Evolutionary conservation across 2,888 invertebrate genomes (phyloP).

Genomic region (Diabrotica balteata): DNA sequence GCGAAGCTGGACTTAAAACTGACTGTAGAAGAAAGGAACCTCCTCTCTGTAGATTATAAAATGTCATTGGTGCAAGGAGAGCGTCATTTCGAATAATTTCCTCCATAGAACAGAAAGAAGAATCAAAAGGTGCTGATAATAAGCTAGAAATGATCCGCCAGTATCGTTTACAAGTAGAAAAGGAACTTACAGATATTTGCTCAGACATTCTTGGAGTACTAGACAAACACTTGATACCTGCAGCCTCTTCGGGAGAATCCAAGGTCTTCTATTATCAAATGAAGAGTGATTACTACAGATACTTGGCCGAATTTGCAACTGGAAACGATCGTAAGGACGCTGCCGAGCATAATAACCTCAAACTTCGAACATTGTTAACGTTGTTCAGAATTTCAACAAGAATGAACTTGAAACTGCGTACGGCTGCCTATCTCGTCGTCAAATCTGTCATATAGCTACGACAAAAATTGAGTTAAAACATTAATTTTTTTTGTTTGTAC

Average conservation of each 20-base stretch:
- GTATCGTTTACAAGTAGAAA: conserved; percentile 94
- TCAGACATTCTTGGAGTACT: conserved; percentile 93
- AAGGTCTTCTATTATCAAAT: conserved; percentile 97
- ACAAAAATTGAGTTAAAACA: no score
- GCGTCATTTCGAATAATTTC: conserved; percentile 98
- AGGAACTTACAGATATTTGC: conserved; percentile 95
- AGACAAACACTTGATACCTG: conserved; percentile 94
- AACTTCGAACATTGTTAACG: no score
- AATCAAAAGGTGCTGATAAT: conserved; percentile 92
- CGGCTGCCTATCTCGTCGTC: no score
- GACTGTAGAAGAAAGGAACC: conserved; percentile 96
- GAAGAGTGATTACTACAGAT: conserved; percentile 98
- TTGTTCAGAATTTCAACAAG: no score
- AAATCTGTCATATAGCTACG: no score
- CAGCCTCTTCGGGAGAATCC: conserved; percentile 92
- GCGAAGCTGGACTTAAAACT: conserved; percentile 93
- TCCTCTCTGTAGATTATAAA: conserved; percentile 98
- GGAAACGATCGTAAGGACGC: conserved; percentile 97
- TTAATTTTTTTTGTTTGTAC: no score
- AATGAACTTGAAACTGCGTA: no score
- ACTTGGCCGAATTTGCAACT: conserved; percentile 97
- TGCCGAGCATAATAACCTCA: conserved; percentile 94
- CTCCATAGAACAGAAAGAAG: conserved; percentile 97
- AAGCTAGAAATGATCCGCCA: conserved; percentile 94
- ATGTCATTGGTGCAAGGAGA: conserved; percentile 96